phyloP scores from a whole-genome alignment of 2,797 vertebrate species.

The Furcifer pardalis region DNA sequence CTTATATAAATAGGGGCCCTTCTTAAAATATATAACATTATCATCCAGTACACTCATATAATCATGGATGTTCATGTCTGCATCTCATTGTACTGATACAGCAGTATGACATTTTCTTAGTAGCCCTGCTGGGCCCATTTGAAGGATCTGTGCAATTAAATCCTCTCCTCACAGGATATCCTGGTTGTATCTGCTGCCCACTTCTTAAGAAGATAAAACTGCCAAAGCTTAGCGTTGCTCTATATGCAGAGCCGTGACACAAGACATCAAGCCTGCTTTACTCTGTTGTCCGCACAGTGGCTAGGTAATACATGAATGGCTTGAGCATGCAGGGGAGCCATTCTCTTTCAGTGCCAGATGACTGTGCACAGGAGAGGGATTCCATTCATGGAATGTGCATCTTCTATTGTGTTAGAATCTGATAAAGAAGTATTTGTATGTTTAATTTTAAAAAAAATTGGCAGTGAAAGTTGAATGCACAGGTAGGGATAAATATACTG shows the following conservation, averaged over 20 bases:
- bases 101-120: background rate
- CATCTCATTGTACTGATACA: background rate
- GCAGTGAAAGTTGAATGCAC: background rate
- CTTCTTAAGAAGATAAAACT: background rate
- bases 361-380: too few relatives aligned
- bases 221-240: background rate
- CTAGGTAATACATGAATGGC: background rate
- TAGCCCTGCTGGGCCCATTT: background rate
- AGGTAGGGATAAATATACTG: background rate
- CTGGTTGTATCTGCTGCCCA: background rate
- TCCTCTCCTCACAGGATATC: background rate
- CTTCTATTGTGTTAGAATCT: background rate
- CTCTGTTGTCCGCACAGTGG: background rate
- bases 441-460: background rate
- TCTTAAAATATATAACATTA: background rate
- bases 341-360: background rate
- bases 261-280: background rate
- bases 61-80: background rate
- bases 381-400: too few relatives aligned
- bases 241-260: background rate
- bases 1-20: background rate
- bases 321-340: background rate
- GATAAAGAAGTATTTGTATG: background rate
- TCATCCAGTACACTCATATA: background rate
- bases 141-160: background rate